phyloP scores from a whole-genome alignment of 2,113 vertebrate genomes.

The Sarotherodon lohbergeri region DNA sequence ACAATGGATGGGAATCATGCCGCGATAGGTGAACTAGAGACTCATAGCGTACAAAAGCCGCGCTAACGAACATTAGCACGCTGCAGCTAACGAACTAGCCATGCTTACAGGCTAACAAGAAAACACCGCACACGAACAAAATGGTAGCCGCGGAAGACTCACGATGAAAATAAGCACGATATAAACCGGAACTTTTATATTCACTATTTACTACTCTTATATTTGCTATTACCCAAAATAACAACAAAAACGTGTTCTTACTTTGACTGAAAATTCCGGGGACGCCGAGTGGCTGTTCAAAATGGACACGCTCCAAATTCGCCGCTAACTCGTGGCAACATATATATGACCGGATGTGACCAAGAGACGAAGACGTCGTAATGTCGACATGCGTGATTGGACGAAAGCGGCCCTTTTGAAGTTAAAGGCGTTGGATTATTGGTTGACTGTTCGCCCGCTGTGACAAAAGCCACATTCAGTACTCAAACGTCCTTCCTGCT shows the following conservation, averaged over 20 bases:
- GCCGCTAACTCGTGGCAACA: conserved; percentile 70
- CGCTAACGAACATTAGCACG: background rate
- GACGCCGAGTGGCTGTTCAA: conserved; percentile 54
- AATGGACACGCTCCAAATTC: conserved; percentile 71
- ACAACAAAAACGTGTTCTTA: conserved; percentile 18
- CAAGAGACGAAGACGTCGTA: background rate
- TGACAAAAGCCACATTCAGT: background rate
- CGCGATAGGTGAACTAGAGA: fast-evolving
- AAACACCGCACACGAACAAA: background rate
- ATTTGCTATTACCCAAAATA: fast-evolving
- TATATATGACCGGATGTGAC: conserved; percentile 69
- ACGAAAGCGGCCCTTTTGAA: fast-evolving
- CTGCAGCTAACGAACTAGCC: conserved; percentile 3
- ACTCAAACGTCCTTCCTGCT: background rate
- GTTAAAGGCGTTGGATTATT: background rate
- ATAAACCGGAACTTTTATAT: fast-evolving
- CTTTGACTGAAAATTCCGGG: conserved; percentile 29
- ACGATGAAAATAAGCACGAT: background rate
- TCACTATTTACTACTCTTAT: fast-evolving
- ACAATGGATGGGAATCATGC: background rate
- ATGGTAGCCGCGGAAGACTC: background rate
- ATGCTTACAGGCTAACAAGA: background rate
- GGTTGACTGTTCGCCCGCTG: background rate
- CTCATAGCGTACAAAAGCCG: background rate
- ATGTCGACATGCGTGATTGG: conserved; percentile 18